Base-by-base conservation (phyloP, 1,140 invertebrate genomes). In the Thaumetopoea pityocampa region DNA sequence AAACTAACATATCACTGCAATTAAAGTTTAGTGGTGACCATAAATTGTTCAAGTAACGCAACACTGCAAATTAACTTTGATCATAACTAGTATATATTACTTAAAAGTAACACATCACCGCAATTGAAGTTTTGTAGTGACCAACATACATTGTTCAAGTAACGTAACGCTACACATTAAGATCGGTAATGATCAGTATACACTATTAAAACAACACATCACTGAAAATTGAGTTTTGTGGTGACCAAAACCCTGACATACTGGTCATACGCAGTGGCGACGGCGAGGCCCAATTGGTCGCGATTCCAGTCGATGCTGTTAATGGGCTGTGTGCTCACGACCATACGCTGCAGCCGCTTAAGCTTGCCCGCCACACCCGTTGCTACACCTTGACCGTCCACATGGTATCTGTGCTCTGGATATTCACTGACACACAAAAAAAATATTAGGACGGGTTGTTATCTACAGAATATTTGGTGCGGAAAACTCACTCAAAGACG, bases 221-320 rank as follows among this genome's bases (percentile, higher is more conserved):
- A n/a, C n/a, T n/a, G n/a, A n/a, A n/a, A n/a, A n/a, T n/a, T n/a
- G n/a, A 99, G 85, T 85, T 96, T 97, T 1, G 97, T 98, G 5
- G 93, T 92, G 30, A 98, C 92, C 19, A 98, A 67, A 3, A 98
- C 89, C 10, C 96, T 86, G n/a, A 98, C 68, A 38, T 90, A 92
- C 80, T 99, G 96, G 87, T 99, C 97, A 74, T 98, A 98, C 0
- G 95, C 90, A 2, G 94, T 94, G 64, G 94, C 95, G 1, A 97
- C 90, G 19, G 92, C 93, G 0, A 98, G 83, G 6, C 97, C 97
- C 17, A 89, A 73, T 76, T 98, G 97, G 68, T 98, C 96, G 1
- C 90, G 88, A 77, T 93, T 95, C 97, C 97, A 99, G 67, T 97
- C 94, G 47, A 96, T 92, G 2, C 92, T 90, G 60, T 92, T 92